Conservation (phyloP, 1,140 invertebrate genomes). For the Diachasma alloeum region DNA sequence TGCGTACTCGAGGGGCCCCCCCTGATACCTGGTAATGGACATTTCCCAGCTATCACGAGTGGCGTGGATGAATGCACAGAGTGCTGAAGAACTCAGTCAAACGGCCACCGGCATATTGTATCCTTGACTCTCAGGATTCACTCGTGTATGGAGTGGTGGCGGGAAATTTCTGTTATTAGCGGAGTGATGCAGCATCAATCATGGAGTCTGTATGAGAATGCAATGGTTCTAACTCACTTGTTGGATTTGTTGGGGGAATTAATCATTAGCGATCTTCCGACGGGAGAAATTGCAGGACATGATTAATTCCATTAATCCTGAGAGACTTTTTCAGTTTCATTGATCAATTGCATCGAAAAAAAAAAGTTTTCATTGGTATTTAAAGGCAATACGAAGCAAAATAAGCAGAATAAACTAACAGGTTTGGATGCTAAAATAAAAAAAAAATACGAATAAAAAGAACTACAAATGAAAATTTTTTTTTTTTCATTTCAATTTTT, state of each 20-base stretch:
- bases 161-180: not conserved
- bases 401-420: too few species aligned
- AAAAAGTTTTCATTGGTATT: too few species aligned
- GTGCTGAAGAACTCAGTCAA: not conserved
- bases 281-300: too few species aligned
- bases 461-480: too few species aligned
- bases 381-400: too few species aligned
- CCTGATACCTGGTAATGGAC: not conserved
- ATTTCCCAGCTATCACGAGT: not conserved
- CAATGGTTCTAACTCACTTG: not conserved
- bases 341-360: too few species aligned
- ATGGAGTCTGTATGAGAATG: not conserved
- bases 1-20: not conserved
- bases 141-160: not conserved
- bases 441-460: too few species aligned
- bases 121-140: not conserved
- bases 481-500: too few species aligned
- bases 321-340: too few species aligned
- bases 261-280: too few species aligned
- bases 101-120: not conserved
- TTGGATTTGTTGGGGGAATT: not conserved
- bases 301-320: too few species aligned
- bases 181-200: not conserved
- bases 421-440: too few species aligned
- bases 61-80: not conserved